phyloP scores from a whole-genome alignment of 2,797 vertebrate genomes.

The Ateles fusciceps region DNA sequence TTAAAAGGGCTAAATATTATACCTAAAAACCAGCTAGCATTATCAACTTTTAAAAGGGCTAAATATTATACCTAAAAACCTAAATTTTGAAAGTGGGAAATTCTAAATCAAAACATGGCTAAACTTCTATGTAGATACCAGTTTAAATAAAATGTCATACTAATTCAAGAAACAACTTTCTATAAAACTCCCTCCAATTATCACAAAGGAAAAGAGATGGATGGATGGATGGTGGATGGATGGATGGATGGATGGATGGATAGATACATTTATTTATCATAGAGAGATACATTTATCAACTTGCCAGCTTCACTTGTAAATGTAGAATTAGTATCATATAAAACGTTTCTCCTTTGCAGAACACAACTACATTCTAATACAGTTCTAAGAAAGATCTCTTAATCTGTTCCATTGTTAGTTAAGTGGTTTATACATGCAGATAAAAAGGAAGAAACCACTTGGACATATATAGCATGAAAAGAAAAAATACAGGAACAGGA shows the following conservation, averaged over 20 bases:
- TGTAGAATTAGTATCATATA: constrained; percentile 83
- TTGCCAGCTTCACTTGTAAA: constrained; percentile 85
- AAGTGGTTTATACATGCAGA: constrained; percentile 86
- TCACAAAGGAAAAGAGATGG: constrained; percentile 58
- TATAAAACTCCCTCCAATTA: constrained; percentile 71
- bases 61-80: constrained; percentile 19
- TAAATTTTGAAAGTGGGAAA: constrained; percentile 68
- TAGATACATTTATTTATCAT: constrained; percentile 7
- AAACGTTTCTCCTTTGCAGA: constrained; percentile 85
- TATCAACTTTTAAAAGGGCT: constrained; percentile 23
- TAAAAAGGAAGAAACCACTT: constrained; percentile 81
- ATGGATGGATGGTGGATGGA: too few relatives aligned
- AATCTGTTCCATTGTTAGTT: constrained; percentile 88
- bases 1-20: constrained; percentile 33
- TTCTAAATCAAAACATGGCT: constrained; percentile 77
- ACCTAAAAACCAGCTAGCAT: background rate
- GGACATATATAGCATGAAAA: constrained; percentile 83
- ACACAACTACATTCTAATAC: constrained; percentile 85
- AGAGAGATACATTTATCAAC: constrained; percentile 38
- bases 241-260: too few relatives aligned
- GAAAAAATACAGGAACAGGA: constrained; percentile 81
- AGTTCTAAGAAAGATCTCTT: constrained; percentile 84
- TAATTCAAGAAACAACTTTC: constrained; percentile 76
- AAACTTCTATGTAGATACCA: constrained; percentile 72
- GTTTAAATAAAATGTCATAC: constrained; percentile 80